Percentiles rank a stretch among this genome's conserved stretches.
phyloP scores from a whole-genome alignment of 2,888 invertebrate species.

The Prionchulus punctatus region DNA sequence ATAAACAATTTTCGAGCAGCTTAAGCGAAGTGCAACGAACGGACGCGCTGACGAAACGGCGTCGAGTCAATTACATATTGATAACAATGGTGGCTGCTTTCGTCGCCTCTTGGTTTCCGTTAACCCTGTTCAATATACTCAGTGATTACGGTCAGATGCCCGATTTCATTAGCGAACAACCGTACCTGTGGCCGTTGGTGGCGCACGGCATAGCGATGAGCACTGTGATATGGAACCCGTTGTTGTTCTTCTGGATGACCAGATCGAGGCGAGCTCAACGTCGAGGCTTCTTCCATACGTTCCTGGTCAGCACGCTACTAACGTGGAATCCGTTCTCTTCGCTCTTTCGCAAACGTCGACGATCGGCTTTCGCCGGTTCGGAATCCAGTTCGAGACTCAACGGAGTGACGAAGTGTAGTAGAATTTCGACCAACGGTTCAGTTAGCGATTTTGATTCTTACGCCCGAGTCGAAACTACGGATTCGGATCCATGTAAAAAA shows the following conservation, averaged over 20 bases:
- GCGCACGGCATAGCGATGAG: constrained; percentile 30
- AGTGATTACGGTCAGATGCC: constrained; percentile 24
- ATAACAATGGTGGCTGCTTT: constrained; percentile 67
- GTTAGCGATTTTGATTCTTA: no score
- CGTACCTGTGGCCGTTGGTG: constrained; percentile 25
- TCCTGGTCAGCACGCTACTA: no score
- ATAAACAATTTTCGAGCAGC: constrained; percentile 1
- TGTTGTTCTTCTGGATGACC: not conserved
- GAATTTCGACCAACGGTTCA: no score
- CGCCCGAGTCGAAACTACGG: no score
- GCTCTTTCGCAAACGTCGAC: no score
- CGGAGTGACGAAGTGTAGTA: no score
- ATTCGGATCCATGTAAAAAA: no score
- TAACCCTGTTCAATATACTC: constrained; percentile 26
- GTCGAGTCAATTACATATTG: constrained; percentile 81
- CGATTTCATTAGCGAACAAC: constrained; percentile 19
- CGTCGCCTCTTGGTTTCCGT: constrained; percentile 27
- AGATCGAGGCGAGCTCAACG: not conserved
- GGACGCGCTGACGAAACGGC: constrained; percentile 49
- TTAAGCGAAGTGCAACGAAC: not conserved
- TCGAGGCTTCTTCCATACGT: no score
- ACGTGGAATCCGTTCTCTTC: no score
- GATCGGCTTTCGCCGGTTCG: no score
- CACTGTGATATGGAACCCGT: constrained; percentile 9
- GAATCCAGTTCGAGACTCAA: no score